Conservation (phyloP, 2,888 invertebrate genomes). For the Aphodius sticticus region DNA sequence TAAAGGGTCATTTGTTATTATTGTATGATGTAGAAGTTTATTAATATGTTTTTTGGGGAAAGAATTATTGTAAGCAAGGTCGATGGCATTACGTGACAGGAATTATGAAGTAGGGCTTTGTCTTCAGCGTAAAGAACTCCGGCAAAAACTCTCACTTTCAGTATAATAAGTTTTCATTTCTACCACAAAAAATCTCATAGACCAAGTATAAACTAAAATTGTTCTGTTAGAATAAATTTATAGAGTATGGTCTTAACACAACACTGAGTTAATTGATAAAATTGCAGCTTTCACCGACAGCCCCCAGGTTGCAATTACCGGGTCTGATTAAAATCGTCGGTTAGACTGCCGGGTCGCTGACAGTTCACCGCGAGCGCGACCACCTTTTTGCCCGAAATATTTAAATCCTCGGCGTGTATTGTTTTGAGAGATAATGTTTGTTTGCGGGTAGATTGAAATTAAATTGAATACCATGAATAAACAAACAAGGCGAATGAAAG, state of each 20-base stretch:
- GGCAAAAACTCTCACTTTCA: no score
- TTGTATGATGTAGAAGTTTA: no score
- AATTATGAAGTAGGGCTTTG: no score
- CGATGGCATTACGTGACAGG: no score
- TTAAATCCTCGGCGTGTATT: neutral
- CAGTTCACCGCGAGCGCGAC: neutral
- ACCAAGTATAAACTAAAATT: no score
- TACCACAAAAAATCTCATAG: no score
- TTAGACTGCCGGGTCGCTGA: neutral
- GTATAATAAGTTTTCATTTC: no score
- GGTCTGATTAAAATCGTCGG: neutral
- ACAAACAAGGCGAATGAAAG: conserved; percentile 4
- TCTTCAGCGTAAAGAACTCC: no score
- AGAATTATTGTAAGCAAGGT: no score
- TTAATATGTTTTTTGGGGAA: no score
- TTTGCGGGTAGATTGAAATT: neutral
- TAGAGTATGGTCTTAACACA: neutral
- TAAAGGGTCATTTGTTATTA: no score
- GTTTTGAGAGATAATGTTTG: neutral
- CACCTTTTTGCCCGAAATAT: neutral
- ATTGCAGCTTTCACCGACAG: neutral
- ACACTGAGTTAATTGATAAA: neutral
- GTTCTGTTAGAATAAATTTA: no score
- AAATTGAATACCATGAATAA: neutral
- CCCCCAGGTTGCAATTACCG: neutral